These are phyloP conservation scores for Eupristina koningsbergeri DNA, from an alignment of 1,140 invertebrate genomes.

Conservation along the genomic window DNA sequence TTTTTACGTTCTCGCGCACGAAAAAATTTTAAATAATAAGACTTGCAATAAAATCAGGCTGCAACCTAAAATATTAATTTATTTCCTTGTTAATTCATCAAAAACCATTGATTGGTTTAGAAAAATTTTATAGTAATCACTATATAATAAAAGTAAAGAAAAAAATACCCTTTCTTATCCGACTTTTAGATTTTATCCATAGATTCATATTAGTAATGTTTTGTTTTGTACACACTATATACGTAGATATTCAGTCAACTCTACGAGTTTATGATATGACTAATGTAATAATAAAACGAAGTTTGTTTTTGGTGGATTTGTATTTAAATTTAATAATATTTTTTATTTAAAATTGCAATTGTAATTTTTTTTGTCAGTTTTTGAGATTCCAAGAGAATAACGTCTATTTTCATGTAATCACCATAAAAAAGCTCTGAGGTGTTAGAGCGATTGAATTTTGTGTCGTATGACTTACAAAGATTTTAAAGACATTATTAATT, in stretches of 20 bases:
- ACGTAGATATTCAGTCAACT: background rate
- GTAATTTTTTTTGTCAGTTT: background rate
- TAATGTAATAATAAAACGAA: slow-evolving; percentile 17
- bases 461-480: slow-evolving; percentile 1
- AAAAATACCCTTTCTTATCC: background rate
- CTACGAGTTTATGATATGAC: slow-evolving; percentile 9
- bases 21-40: background rate
- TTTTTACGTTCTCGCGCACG: background rate
- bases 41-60: too few species aligned
- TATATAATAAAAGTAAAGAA: background rate
- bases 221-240: slow-evolving; percentile 12
- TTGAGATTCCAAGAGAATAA: background rate
- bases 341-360: background rate
- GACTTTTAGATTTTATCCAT: slow-evolving; percentile 10
- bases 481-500: background rate
- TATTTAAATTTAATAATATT: slow-evolving; percentile 4
- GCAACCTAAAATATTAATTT: too few species aligned
- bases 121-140: background rate
- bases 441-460: slow-evolving; percentile 19
- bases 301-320: slow-evolving; percentile 43
- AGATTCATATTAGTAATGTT: slow-evolving; percentile 15
- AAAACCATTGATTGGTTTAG: background rate
- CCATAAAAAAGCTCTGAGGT: slow-evolving; percentile 38
- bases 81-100: background rate
- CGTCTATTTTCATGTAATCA: background rate